Conservation (phyloP, 2,888 invertebrate genomes). For the Heliconius charithonia region DNA sequence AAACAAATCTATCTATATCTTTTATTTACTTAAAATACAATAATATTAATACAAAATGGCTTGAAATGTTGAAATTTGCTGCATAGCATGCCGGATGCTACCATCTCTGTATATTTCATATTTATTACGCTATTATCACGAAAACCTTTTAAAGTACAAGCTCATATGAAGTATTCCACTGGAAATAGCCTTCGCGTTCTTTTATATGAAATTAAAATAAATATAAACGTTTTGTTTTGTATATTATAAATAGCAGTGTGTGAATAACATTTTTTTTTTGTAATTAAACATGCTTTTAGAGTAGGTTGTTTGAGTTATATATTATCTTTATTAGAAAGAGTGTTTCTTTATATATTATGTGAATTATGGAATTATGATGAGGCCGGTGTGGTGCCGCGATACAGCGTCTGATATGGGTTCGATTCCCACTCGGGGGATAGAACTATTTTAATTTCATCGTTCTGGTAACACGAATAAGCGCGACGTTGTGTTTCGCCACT, state of each 20-base stretch:
- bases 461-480: not conserved
- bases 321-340: not conserved
- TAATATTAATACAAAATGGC: conserved; percentile 20
- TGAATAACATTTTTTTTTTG: conserved; percentile 10
- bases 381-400: not conserved
- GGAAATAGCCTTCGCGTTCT: conserved; percentile 12
- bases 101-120: conserved; percentile 47
- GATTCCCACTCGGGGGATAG: not conserved
- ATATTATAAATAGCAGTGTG: conserved; percentile 12
- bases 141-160: conserved; percentile 47
- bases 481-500: too few species aligned
- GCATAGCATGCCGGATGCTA: conserved; percentile 47
- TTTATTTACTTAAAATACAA: conserved; percentile 13
- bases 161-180: conserved; percentile 39
- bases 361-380: not conserved
- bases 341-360: not conserved
- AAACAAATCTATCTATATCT: not conserved
- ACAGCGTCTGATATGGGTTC: not conserved
- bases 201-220: conserved; percentile 17
- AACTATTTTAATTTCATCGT: not conserved
- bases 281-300: conserved; percentile 16
- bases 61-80: conserved; percentile 43
- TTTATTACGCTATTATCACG: conserved; percentile 49
- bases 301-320: conserved; percentile 9
- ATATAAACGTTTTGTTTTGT: conserved; percentile 16